Evolutionary conservation across 2,113 vertebrate genomes (phyloP).

Genomic region (Erythrolamprus reginae): DNA sequence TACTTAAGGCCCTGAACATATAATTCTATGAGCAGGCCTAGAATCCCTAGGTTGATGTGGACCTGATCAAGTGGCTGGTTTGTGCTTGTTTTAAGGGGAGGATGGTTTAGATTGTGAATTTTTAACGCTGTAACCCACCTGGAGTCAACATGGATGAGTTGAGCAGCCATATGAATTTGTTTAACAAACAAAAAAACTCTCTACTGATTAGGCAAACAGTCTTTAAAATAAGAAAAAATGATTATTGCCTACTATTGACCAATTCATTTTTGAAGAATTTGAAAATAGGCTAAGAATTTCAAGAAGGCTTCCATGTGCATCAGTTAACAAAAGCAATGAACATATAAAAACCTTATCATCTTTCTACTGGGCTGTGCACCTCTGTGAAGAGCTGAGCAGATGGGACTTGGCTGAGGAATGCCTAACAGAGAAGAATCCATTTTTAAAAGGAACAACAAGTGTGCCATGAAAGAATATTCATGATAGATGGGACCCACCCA

Average conservation of each 20-base stretch:
- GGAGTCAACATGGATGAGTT: background rate
- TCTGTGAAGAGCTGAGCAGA: background rate
- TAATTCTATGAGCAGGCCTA: background rate
- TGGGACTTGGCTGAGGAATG: background rate
- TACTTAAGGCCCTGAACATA: background rate
- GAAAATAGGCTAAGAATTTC: background rate
- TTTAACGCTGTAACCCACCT: background rate
- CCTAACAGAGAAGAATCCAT: background rate
- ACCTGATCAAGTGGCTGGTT: background rate
- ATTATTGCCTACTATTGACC: background rate
- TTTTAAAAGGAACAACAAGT: background rate
- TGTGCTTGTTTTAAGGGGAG: background rate
- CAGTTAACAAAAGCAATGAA: background rate
- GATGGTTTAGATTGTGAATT: background rate
- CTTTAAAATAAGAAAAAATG: background rate
- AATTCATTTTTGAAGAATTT: background rate
- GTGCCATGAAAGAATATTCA: background rate
- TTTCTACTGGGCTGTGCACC: background rate
- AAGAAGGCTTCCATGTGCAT: background rate
- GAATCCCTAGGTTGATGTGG: background rate
- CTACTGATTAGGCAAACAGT: background rate
- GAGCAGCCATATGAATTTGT: background rate
- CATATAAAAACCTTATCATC: background rate
- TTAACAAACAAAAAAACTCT: background rate
- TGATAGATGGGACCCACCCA: background rate